phyloP scores from a whole-genome alignment of 2,113 vertebrate genomes.

The Bos taurus region DNA sequence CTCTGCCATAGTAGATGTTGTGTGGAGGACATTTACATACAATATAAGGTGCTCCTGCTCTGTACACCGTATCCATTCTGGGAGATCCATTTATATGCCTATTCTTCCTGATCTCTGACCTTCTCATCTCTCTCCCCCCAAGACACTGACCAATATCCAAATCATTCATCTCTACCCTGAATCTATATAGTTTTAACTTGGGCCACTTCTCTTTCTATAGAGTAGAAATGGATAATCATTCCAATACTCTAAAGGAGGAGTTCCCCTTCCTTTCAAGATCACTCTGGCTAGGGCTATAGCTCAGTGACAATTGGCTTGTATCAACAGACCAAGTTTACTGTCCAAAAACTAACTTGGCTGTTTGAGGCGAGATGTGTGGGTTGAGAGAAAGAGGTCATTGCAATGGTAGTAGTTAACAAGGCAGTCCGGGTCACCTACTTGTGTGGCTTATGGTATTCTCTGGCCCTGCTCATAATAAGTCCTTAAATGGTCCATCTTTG shows the following conservation, averaged over 20 bases:
- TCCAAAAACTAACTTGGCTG: background rate
- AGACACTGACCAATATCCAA: background rate
- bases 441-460: background rate
- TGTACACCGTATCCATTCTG: rapidly evolving
- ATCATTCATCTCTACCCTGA: background rate
- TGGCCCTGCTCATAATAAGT: background rate
- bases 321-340: background rate
- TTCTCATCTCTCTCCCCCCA: background rate
- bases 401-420: background rate
- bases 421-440: background rate
- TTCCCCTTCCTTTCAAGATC: background rate
- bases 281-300: background rate
- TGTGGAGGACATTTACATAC: background rate
- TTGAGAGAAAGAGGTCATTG: background rate
- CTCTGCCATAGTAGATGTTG: background rate
- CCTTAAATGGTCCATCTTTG: background rate
- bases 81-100: background rate
- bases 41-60: background rate
- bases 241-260: background rate
- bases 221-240: background rate
- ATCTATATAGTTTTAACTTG: background rate
- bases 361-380: background rate
- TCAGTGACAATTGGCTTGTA: background rate
- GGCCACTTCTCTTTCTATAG: background rate
- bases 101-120: background rate